Percentiles rank a stretch among this genome's conserved stretches.
These are phyloP conservation scores for Solen grandis DNA, from an alignment of 1,140 invertebrate species.

Conservation along the genomic window DNA sequence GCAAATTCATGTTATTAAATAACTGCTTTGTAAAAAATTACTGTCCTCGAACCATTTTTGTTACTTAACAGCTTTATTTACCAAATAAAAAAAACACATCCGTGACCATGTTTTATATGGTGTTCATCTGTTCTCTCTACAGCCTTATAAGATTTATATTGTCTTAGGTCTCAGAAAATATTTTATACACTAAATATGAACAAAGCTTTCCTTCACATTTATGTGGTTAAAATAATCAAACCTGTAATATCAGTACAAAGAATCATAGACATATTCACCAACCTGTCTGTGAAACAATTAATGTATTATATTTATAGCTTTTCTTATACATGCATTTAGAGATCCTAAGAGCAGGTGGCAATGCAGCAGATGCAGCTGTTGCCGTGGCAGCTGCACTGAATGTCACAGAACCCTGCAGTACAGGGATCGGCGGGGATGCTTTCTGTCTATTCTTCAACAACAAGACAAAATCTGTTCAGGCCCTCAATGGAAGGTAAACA, in stretches of 20 bases:
- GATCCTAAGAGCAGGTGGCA: slow-evolving; percentile 80
- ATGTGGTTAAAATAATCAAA: background rate
- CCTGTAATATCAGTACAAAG: background rate
- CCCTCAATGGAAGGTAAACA: slow-evolving; percentile 77
- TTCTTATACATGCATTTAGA: no score
- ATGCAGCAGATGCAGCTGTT: slow-evolving; percentile 82
- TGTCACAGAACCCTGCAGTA: slow-evolving; percentile 80
- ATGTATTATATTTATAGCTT: no score
- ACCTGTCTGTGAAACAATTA: no score
- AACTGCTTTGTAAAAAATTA: no score
- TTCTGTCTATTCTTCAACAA: slow-evolving; percentile 80
- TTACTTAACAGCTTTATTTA: no score
- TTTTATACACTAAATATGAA: background rate
- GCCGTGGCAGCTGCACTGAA: slow-evolving; percentile 80
- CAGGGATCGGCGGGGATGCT: slow-evolving; percentile 81
- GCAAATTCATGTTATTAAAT: no score
- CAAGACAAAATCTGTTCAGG: slow-evolving; percentile 69
- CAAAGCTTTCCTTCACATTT: background rate
- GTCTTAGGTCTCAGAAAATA: no score
- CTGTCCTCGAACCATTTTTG: no score
- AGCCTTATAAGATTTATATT: no score
- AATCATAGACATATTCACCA: background rate
- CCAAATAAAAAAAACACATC: no score
- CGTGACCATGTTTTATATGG: no score
- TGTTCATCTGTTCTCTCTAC: no score